These are phyloP conservation scores for Drosophila kikkawai DNA, from an alignment of 1,140 invertebrate species.

Conservation along the genomic window DNA sequence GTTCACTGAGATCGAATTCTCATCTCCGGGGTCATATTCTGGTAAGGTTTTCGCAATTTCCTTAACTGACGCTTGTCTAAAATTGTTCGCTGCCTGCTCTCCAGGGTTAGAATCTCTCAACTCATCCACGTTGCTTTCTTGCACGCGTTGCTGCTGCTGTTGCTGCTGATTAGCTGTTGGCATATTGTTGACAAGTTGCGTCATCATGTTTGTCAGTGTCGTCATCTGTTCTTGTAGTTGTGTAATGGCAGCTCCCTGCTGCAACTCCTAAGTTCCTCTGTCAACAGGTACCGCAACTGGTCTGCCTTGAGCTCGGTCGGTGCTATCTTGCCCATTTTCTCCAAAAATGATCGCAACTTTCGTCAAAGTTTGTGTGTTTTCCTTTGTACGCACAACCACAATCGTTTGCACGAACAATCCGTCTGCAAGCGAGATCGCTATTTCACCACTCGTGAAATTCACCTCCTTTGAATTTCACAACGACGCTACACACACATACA, in stretches of 20 bases:
- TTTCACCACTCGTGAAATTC: no score
- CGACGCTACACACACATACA: no score
- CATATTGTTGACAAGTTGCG: background rate
- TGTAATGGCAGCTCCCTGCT: background rate
- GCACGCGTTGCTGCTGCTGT: background rate
- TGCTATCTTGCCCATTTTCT: no score
- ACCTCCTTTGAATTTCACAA: no score
- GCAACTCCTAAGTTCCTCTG: background rate
- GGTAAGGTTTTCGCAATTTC: background rate
- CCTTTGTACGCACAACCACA: no score
- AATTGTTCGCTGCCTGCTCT: background rate
- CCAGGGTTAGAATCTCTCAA: background rate
- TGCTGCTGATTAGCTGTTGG: background rate
- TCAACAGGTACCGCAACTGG: no score
- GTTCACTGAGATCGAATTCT: background rate
- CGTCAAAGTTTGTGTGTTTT: no score
- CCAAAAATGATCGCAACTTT: no score
- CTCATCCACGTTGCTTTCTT: background rate
- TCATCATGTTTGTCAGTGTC: background rate
- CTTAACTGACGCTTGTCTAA: background rate
- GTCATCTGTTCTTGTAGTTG: background rate
- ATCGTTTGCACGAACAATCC: no score
- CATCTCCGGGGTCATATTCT: background rate
- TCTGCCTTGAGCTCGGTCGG: no score
- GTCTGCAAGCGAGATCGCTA: no score